phyloP scores from a whole-genome alignment of 1,140 invertebrate genomes.

The Solenopsis invicta region DNA sequence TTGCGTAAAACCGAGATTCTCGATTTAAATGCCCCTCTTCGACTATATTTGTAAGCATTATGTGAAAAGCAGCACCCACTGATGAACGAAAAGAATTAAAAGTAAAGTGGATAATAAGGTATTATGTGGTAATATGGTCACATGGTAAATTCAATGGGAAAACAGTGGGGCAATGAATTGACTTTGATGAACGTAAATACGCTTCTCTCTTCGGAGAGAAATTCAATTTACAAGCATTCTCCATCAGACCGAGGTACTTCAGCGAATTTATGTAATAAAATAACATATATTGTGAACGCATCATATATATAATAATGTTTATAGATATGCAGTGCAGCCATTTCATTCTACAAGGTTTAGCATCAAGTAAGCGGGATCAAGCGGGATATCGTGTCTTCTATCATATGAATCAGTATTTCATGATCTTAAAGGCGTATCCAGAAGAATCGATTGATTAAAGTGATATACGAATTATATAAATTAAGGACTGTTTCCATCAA shows the following conservation, averaged over 20 bases:
- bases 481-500: too few species aligned
- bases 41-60: background rate
- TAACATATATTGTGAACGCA: background rate
- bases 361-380: conserved; percentile 1
- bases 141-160: background rate
- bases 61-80: too few species aligned
- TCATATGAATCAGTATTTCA: background rate
- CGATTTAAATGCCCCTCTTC: background rate
- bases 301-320: background rate
- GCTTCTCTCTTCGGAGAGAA: background rate
- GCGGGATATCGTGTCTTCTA: background rate
- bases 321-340: background rate
- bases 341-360: conserved; percentile 1
- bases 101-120: background rate
- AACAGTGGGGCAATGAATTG: background rate
- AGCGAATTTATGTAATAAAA: background rate
- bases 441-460: background rate
- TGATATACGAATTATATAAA: background rate
- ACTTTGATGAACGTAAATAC: background rate
- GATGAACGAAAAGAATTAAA: background rate
- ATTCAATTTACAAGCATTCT: background rate
- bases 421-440: background rate
- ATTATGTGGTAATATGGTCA: conserved; percentile 7
- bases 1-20: background rate
- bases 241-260: background rate